These are phyloP conservation scores for Belgica antarctica DNA, from an alignment of 2,888 invertebrate species.

Conservation along the genomic window DNA sequence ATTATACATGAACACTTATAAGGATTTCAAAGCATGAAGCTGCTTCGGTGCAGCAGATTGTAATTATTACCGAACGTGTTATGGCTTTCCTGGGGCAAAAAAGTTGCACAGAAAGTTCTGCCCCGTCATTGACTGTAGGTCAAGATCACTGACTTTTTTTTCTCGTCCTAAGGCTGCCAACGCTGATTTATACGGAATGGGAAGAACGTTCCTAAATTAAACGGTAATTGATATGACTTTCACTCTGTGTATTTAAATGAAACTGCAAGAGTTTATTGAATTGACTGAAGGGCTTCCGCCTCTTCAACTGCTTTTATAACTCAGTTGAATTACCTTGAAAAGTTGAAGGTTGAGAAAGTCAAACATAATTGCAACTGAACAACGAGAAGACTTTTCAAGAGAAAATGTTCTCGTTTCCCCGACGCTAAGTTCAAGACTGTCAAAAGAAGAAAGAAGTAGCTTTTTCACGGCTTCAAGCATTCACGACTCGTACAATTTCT, in stretches of 20 bases:
- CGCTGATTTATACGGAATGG: no score
- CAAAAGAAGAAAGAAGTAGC: no score
- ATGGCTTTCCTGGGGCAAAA: neutral
- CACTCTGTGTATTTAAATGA: neutral
- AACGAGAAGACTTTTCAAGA: neutral
- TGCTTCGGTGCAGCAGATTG: neutral
- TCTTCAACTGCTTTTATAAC: no score
- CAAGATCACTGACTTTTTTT: slow-evolving; percentile 22
- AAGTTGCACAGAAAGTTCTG: neutral
- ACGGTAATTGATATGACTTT: neutral
- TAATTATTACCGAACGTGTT: neutral
- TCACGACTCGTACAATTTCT: no score
- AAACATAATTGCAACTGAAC: neutral
- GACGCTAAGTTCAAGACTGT: no score
- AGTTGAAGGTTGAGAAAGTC: neutral
- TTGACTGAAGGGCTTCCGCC: no score
- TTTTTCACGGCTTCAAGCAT: no score
- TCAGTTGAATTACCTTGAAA: no score
- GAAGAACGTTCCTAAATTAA: neutral
- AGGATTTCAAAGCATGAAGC: neutral
- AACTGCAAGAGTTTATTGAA: no score
- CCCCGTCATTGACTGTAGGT: neutral
- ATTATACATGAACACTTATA: neutral
- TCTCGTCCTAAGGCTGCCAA: neutral
- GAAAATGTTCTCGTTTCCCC: neutral